A percentile compares a stretch with the other conserved stretches of the same genome.
phyloP scores from a whole-genome alignment of 2,113 vertebrate genomes.

The Nibea coibor region DNA sequence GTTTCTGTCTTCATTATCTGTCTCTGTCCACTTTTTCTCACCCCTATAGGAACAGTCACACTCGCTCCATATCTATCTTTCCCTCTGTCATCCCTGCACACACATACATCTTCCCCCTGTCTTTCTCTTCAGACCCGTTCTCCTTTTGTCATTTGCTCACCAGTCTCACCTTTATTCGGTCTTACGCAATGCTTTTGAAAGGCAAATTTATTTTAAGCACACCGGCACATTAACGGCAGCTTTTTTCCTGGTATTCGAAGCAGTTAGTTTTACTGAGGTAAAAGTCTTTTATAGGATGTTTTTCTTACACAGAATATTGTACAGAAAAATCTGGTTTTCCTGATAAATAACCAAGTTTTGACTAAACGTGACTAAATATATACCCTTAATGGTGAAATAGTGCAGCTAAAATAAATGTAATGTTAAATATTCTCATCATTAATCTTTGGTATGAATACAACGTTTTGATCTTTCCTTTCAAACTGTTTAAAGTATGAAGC shows the following conservation, averaged over 20 bases:
- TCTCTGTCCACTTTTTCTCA: constrained; percentile 41
- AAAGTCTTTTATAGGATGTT: neutral
- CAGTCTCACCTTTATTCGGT: constrained; percentile 52
- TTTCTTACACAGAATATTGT: neutral
- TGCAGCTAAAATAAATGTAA: neutral
- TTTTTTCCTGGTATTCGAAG: neutral
- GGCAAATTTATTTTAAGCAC: constrained; percentile 36
- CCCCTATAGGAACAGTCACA: constrained; percentile 53
- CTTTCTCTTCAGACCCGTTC: constrained; percentile 32
- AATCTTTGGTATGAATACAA: neutral
- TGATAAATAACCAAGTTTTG: neutral
- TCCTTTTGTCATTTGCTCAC: constrained; percentile 71
- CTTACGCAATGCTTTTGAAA: neutral
- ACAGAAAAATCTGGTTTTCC: neutral
- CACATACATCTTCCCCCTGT: constrained; percentile 75
- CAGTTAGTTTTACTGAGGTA: neutral
- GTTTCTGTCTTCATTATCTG: constrained; percentile 30
- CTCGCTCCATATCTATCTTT: constrained; percentile 73
- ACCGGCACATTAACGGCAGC: neutral
- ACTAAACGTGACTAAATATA: neutral
- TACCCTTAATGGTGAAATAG: neutral
- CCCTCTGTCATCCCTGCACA: constrained; percentile 67
- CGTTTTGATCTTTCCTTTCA: neutral
- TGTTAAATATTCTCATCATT: neutral
- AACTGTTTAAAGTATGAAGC: neutral